phyloP scores from a whole-genome alignment of 2,797 vertebrate genomes.

The Pipistrellus kuhlii region DNA sequence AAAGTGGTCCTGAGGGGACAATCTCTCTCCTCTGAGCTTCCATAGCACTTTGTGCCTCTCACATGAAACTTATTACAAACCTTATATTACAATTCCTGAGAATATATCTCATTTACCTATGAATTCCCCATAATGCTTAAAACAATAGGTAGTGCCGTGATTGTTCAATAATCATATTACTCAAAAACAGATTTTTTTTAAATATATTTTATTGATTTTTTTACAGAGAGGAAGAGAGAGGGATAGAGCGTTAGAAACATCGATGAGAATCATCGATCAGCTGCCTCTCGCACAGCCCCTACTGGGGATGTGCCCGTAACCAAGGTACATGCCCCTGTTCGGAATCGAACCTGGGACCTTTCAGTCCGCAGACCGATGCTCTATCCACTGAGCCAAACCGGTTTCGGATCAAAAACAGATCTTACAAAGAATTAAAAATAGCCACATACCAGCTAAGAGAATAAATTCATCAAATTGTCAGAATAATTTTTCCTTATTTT shows the following conservation, averaged over 20 bases:
- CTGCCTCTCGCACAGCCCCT: too few species aligned
- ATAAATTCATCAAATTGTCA: constrained; percentile 39
- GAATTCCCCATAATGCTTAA: background rate
- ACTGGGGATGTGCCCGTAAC: too few species aligned
- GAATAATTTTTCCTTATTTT: constrained; percentile 21
- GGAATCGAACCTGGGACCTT: too few species aligned
- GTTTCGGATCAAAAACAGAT: background rate
- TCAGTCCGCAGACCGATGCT: too few species aligned
- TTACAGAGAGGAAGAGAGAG: too few species aligned
- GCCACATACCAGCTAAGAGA: constrained; percentile 1
- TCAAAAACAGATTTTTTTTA: constrained; percentile 10
- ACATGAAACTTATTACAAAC: constrained; percentile 2
- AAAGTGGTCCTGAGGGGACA: background rate
- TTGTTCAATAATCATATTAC: background rate
- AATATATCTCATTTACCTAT: background rate
- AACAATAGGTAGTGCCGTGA: background rate
- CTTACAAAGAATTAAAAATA: constrained; percentile 46
- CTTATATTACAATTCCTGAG: background rate
- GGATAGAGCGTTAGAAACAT: too few species aligned
- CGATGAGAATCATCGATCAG: too few species aligned
- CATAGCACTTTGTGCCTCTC: background rate
- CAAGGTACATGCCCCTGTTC: too few species aligned
- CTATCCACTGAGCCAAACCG: too few species aligned
- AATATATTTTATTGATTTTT: too few species aligned
- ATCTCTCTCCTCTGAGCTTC: background rate